phyloP scores from a whole-genome alignment of 1,140 invertebrate genomes.

The Argopecten irradians region DNA sequence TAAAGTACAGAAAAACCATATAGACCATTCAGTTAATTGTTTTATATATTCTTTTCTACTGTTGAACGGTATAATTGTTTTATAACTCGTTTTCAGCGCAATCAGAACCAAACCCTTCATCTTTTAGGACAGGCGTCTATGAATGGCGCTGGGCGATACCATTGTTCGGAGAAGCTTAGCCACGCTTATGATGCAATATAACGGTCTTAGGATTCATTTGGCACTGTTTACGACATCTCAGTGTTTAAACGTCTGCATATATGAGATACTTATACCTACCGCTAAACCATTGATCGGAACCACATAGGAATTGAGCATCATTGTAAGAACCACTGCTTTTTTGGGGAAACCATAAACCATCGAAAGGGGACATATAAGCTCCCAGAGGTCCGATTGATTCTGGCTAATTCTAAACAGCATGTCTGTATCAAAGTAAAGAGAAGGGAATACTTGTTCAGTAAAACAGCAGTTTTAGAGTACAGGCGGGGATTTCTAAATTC shows the following conservation, averaged over 20 bases:
- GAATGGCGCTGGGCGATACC: not conserved
- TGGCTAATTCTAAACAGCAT: not conserved
- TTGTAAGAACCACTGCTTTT: not conserved
- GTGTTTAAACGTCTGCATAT: not conserved
- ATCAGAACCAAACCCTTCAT: too few relatives aligned
- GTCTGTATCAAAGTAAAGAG: not conserved
- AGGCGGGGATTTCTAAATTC: too few relatives aligned
- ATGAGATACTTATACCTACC: not conserved
- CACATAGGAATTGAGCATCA: not conserved
- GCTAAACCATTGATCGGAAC: not conserved
- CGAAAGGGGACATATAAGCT: not conserved
- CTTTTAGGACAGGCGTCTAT: not conserved
- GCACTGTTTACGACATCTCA: not conserved
- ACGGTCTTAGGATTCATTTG: not conserved
- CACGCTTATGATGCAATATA: not conserved
- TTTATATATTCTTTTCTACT: not conserved
- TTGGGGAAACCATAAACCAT: not conserved
- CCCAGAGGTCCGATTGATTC: not conserved
- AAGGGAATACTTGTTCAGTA: too few relatives aligned
- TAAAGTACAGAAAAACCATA: too few relatives aligned
- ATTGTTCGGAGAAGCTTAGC: not conserved
- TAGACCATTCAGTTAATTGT: not conserved
- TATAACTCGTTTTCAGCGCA: not conserved
- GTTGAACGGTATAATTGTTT: not conserved
- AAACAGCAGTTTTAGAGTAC: too few relatives aligned